Conservation (phyloP, 2,888 invertebrate genomes). For the Embidobia sp. region DNA sequence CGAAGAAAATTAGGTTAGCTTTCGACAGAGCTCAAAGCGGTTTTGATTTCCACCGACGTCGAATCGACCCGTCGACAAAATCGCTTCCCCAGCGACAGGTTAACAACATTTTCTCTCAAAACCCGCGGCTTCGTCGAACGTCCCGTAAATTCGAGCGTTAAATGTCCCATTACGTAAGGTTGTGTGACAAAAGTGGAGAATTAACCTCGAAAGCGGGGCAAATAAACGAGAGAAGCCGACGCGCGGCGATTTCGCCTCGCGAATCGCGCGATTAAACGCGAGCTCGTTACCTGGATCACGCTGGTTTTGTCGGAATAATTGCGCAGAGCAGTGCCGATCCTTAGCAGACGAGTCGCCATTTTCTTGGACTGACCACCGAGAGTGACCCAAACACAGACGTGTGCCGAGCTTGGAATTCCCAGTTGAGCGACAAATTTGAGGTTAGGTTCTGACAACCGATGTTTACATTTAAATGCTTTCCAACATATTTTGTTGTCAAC, state of each 20-base stretch:
- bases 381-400: conserved; percentile 8
- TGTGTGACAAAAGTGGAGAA: background rate
- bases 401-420: too few species aligned
- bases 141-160: conserved; percentile 18
- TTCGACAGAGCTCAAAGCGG: too few species aligned
- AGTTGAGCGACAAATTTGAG: background rate
- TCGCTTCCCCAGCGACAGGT: too few species aligned
- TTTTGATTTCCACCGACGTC: too few species aligned
- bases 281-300: conserved; percentile 76
- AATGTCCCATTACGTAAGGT: conserved; percentile 72
- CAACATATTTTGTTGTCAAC: too few species aligned
- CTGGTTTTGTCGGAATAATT: conserved; percentile 76
- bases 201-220: too few species aligned
- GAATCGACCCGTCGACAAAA: too few species aligned
- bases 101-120: too few species aligned
- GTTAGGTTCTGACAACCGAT: background rate
- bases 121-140: too few species aligned
- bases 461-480: background rate
- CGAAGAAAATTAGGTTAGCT: too few species aligned
- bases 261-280: too few species aligned
- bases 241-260: too few species aligned
- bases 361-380: conserved; percentile 63
- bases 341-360: conserved; percentile 81
- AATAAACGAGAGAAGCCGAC: background rate
- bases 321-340: conserved; percentile 77